These are phyloP conservation scores for Sphyrna mokarran DNA, from an alignment of 2,113 vertebrate species.

Conservation along the genomic window DNA sequence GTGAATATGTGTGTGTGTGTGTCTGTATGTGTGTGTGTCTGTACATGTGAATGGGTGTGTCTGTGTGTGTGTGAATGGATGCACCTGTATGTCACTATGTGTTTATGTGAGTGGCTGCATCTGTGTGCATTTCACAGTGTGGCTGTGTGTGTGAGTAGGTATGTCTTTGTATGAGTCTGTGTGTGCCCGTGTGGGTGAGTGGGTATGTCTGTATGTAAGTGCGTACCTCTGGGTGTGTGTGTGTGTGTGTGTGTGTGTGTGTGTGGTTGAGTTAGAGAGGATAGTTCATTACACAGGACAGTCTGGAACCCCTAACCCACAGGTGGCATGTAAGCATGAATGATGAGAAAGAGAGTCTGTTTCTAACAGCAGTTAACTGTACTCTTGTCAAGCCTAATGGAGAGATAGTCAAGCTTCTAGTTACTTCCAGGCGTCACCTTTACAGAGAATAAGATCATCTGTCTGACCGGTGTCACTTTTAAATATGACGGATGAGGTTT, in stretches of 20 bases:
- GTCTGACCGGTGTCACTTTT: conserved; percentile 29
- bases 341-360: background rate
- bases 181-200: background rate
- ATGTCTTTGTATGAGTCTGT: background rate
- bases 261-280: background rate
- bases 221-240: background rate
- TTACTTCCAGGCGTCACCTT: conserved; percentile 31
- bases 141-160: background rate
- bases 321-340: background rate
- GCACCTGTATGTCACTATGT: background rate
- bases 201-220: background rate
- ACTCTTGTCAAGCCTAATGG: conserved; percentile 25
- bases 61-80: background rate
- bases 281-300: background rate
- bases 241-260: background rate
- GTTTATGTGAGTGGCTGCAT: too few species aligned
- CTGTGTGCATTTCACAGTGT: background rate
- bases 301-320: background rate
- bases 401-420: background rate
- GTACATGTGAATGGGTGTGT: background rate
- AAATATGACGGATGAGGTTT: conserved; percentile 37
- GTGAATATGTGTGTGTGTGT: background rate
- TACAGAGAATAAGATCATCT: conserved; percentile 29
- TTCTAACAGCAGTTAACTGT: conserved; percentile 19
- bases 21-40: background rate